A percentile compares a stretch with the other conserved stretches of the same genome.
phyloP scores from a whole-genome alignment of 2,888 invertebrate genomes.

The Drosophila merina region DNA sequence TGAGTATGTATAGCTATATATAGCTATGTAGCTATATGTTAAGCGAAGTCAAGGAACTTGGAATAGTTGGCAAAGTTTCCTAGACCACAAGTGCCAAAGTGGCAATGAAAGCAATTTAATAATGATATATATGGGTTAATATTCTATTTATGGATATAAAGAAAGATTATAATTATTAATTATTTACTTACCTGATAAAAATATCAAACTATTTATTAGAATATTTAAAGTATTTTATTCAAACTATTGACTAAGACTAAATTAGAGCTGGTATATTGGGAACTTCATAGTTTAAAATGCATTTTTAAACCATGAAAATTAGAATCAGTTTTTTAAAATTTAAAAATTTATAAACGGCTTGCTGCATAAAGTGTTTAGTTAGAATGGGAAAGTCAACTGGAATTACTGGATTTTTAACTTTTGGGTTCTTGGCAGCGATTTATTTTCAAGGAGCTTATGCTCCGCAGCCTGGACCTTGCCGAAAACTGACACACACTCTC shows the following conservation, averaged over 20 bases:
- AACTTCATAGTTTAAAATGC: no score
- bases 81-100: slow-evolving; percentile 35
- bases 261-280: no score
- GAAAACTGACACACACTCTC: not conserved
- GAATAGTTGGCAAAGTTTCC: slow-evolving; percentile 22
- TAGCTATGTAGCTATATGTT: slow-evolving; percentile 22
- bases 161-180: not conserved
- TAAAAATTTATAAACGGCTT: not conserved
- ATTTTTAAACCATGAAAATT: not conserved
- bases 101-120: slow-evolving; percentile 46
- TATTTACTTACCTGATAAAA: slow-evolving; percentile 2
- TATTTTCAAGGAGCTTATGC: not conserved
- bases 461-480: slow-evolving; percentile 6
- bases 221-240: not conserved
- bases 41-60: slow-evolving; percentile 44
- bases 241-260: not conserved
- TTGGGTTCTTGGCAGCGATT: not conserved
- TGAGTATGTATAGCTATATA: slow-evolving; percentile 7
- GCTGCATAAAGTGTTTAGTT: not conserved
- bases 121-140: slow-evolving; percentile 40
- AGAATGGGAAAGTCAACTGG: slow-evolving; percentile 1
- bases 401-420: not conserved
- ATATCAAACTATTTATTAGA: not conserved
- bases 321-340: not conserved
- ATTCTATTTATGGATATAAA: slow-evolving; percentile 4